These are phyloP conservation scores for Meiosimyza decipiens DNA, from an alignment of 2,888 invertebrate genomes.

Conservation along the genomic window DNA sequence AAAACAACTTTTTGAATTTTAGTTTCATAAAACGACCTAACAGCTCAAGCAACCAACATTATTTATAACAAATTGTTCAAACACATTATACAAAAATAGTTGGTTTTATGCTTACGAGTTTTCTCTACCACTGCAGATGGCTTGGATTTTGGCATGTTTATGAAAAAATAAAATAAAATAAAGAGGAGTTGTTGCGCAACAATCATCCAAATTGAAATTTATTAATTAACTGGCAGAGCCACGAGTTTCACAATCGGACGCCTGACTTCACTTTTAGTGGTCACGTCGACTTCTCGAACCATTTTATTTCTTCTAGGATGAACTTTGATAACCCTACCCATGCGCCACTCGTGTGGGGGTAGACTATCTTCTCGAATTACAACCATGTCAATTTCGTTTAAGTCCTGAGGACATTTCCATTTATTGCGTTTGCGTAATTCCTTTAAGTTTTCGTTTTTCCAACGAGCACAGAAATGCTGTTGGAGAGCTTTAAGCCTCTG, in stretches of 20 bases:
- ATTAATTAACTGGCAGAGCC: not conserved
- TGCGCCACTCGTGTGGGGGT: not conserved
- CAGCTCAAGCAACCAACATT: too few species aligned
- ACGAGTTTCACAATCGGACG: constrained; percentile 16
- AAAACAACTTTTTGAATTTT: too few species aligned
- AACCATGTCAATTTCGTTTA: not conserved
- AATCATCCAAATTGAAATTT: not conserved
- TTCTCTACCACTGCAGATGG: too few species aligned
- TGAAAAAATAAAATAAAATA: too few species aligned
- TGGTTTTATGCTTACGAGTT: too few species aligned
- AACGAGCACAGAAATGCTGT: not conserved
- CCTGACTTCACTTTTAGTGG: constrained; percentile 2
- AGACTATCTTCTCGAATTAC: not conserved
- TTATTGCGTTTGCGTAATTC: not conserved
- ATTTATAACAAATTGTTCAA: too few species aligned
- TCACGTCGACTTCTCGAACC: not conserved
- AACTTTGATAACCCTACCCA: not conserved
- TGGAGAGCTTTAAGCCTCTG: not conserved
- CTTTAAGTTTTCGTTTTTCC: constrained; percentile 16
- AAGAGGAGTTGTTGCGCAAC: not conserved
- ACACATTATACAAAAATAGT: too few species aligned
- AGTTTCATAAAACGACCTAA: too few species aligned
- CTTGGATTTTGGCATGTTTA: too few species aligned
- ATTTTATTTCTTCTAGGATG: not conserved
- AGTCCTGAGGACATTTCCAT: not conserved